Evolutionary conservation across 2,113 vertebrate species (phyloP), one percentile per base, ranked within the genome.

Genomic region (Scytalopus superciliaris): DNA sequence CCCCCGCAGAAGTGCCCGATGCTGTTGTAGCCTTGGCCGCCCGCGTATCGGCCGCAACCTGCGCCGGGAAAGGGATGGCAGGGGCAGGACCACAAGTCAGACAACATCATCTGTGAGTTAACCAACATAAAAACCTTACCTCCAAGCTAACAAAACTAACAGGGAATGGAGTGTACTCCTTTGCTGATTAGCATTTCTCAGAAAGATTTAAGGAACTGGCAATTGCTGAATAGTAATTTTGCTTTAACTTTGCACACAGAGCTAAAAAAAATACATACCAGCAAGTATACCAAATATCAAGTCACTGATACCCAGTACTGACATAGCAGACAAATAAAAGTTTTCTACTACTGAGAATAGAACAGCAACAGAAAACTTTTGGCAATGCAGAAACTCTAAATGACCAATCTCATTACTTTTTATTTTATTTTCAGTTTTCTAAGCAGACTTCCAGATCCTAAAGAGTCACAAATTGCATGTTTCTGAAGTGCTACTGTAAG

Each of bases 1-100:
- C 99, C 99, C 30, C 99, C 99, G 95, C 99, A 99, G 37, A 99
- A 99, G 93, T 99, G 99, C 27, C 99, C 99, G 25, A 99, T 99
- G 96, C 99, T 99, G 83, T 99, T 99, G 96, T 99, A 99, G 68
- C 99, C 99, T 92, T 99, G 99, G 73, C 99, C 99, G 80, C 99
- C 99, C 19, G 99, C 99, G 4, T 99, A 99, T 45, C 99, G 99
- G 19, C 99, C 99, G 97, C 99, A 99, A 25, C 99, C 99, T 99
- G 68, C 23, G 85, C 7, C 19, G 2, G 19, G 62, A 11, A 57
- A 30, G 4, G 19, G 19, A 74, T 5, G 11, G n/a, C 15, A 56
- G 24, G 10, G 22, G 56, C 37, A 62, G 22, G 28, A 49, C 12
- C 57, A 0, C 18, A 30, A 7, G 6, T 25, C 25, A 70, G 25